Percentiles rank a stretch among this genome's conserved stretches.
Evolutionary conservation across 2,113 vertebrate species (phyloP).

Genomic region (Oryzias melastigma): DNA sequence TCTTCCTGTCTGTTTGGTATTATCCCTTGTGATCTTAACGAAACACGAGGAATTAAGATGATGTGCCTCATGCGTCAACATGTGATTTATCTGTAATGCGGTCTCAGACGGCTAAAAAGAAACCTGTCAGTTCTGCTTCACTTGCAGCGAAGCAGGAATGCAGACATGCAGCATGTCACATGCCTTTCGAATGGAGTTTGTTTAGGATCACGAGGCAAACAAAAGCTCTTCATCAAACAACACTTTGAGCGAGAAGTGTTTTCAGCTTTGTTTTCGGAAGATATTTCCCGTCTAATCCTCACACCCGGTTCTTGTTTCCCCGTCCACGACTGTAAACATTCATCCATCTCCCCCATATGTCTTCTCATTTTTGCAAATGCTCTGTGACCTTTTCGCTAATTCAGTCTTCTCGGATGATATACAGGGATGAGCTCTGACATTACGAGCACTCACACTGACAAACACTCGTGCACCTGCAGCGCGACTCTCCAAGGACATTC

Average conservation of each 20-base stretch:
- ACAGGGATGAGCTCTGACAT: conserved; percentile 28
- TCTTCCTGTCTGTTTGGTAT: background rate
- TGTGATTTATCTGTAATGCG: background rate
- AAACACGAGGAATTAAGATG: background rate
- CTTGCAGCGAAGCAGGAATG: conserved; percentile 24
- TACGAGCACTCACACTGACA: conserved; percentile 14
- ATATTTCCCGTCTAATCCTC: background rate
- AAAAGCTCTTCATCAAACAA: background rate
- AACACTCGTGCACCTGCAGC: conserved; percentile 19
- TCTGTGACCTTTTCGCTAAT: conserved; percentile 66
- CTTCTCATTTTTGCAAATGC: conserved; percentile 24
- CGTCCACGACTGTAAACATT: conserved; percentile 31
- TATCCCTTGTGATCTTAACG: background rate
- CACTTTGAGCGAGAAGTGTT: background rate
- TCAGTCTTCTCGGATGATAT: conserved; percentile 51
- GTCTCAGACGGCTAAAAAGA: background rate
- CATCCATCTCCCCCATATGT: background rate
- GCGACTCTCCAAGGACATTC: conserved; percentile 35
- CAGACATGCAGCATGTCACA: background rate
- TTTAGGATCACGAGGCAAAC: background rate
- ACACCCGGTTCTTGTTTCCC: background rate
- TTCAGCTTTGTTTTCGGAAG: background rate
- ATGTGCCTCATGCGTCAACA: conserved; percentile 23
- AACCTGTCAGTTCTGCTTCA: conserved; percentile 17
- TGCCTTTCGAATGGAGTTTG: background rate